Evolutionary conservation across 2,113 vertebrate species (phyloP).

Genomic region (Leptobrachium ailaonicum): DNA sequence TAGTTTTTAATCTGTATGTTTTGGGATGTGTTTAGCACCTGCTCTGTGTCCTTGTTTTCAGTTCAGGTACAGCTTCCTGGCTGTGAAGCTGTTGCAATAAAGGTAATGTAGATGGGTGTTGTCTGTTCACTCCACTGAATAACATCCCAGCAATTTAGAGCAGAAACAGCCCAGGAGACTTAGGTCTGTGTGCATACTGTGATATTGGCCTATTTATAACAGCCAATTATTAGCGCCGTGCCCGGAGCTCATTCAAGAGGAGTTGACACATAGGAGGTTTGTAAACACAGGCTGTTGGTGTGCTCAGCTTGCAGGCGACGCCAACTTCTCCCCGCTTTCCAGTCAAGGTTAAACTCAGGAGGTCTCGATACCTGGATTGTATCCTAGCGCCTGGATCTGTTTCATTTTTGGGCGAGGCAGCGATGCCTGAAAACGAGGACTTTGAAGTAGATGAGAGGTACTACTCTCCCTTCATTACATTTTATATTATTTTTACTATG

Average conservation of each 20-base stretch:
- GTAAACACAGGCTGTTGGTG: slow-evolving; percentile 39
- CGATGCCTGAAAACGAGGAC: slow-evolving; percentile 37
- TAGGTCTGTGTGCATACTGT: not conserved
- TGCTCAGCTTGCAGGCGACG: not conserved
- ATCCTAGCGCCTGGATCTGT: not conserved
- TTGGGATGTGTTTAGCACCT: not conserved
- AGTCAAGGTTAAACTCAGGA: slow-evolving; percentile 2
- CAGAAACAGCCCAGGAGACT: slow-evolving; percentile 16
- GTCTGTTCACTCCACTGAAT: not conserved
- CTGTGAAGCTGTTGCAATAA: not conserved
- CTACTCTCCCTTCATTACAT: not conserved
- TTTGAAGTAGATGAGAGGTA: slow-evolving; percentile 41
- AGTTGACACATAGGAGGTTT: slow-evolving; percentile 27
- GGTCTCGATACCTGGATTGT: slow-evolving; percentile 25
- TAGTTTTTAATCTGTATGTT: not conserved
- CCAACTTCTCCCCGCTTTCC: slow-evolving; percentile 3
- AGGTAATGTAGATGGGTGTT: slow-evolving; percentile 15
- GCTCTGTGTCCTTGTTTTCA: no score
- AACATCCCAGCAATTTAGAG: slow-evolving; percentile 7
- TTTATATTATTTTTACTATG: not conserved
- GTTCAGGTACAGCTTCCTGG: not conserved
- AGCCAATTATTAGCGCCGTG: slow-evolving; percentile 13
- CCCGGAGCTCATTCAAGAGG: slow-evolving; percentile 40
- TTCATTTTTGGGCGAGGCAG: slow-evolving; percentile 8
- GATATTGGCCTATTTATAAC: slow-evolving; percentile 29